These are phyloP conservation scores for Pandion haliaetus DNA, from an alignment of 2,113 vertebrate genomes.

Conservation along the genomic window DNA sequence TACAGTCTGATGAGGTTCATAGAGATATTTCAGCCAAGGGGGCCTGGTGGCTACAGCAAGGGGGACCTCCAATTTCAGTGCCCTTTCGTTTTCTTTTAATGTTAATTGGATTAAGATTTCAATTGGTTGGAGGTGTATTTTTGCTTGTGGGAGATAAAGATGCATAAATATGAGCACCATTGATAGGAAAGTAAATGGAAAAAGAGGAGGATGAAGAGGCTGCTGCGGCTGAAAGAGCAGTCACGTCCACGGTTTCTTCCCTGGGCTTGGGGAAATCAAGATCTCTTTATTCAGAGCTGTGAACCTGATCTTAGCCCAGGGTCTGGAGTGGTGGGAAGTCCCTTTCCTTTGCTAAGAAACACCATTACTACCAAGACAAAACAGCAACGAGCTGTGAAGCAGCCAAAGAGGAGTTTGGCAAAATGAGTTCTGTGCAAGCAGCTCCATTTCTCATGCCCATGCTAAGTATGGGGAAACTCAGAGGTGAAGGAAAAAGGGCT, in stretches of 20 bases:
- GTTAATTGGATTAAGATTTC: slow-evolving; percentile 44
- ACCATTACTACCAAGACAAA: neutral
- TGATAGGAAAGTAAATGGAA: neutral
- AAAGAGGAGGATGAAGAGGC: neutral
- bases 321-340: neutral
- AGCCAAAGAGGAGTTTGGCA: neutral
- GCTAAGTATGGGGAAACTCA: neutral
- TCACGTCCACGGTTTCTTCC: neutral
- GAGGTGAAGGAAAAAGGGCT: neutral
- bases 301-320: neutral
- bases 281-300: neutral
- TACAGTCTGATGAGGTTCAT: neutral
- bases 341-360: neutral
- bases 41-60: neutral
- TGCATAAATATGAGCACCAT: rapidly evolving
- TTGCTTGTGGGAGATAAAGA: neutral
- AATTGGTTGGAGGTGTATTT: neutral
- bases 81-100: neutral
- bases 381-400: neutral
- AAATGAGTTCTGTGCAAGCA: neutral
- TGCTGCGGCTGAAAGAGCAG: rapidly evolving
- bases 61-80: neutral
- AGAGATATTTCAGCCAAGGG: neutral
- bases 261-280: neutral
- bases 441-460: neutral